Evolutionary conservation across 1,140 invertebrate species (phyloP).

Genomic region (Copidosoma floridanum): DNA sequence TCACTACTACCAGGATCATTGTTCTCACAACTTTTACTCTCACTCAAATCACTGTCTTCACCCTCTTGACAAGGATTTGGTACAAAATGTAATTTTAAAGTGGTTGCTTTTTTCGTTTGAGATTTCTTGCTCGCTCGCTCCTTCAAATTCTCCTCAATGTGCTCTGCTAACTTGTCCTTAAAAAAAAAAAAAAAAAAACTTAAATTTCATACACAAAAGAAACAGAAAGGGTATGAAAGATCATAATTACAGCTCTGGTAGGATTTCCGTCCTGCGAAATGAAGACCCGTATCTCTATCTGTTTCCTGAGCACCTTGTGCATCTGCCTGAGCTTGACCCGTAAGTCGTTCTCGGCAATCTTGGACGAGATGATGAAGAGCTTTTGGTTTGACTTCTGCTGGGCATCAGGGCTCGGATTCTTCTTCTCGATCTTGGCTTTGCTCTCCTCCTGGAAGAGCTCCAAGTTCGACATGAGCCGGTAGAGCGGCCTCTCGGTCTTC

Average conservation of each 20-base stretch:
- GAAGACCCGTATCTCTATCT: slow-evolving; percentile 61
- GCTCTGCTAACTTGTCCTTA: slow-evolving; percentile 58
- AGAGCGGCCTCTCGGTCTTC: slow-evolving; percentile 63
- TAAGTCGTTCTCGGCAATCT: slow-evolving; percentile 66
- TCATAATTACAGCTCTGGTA: slow-evolving; percentile 43
- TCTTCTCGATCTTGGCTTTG: slow-evolving; percentile 43
- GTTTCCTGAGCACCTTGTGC: slow-evolving; percentile 49
- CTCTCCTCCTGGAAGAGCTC: slow-evolving; percentile 44
- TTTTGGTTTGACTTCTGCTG: slow-evolving; percentile 58
- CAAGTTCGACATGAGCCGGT: slow-evolving; percentile 57
- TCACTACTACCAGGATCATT: too few species aligned
- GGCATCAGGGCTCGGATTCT: slow-evolving; percentile 30
- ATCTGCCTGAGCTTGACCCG: slow-evolving; percentile 37
- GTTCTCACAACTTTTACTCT: too few species aligned
- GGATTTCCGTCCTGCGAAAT: slow-evolving; percentile 56
- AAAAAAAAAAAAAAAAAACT: slow-evolving; percentile 36
- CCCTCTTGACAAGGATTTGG: not conserved
- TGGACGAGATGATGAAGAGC: slow-evolving; percentile 60
- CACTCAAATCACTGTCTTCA: too few species aligned
- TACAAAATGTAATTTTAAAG: not conserved
- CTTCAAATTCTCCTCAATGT: slow-evolving; percentile 56
- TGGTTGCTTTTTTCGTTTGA: fast-evolving
- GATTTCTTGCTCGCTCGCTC: slow-evolving; percentile 38
- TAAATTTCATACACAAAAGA: not conserved
- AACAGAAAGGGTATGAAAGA: too few species aligned